These are phyloP conservation scores for Ceraclea dissimilis DNA, from an alignment of 2,888 invertebrate species.

Conservation along the genomic window DNA sequence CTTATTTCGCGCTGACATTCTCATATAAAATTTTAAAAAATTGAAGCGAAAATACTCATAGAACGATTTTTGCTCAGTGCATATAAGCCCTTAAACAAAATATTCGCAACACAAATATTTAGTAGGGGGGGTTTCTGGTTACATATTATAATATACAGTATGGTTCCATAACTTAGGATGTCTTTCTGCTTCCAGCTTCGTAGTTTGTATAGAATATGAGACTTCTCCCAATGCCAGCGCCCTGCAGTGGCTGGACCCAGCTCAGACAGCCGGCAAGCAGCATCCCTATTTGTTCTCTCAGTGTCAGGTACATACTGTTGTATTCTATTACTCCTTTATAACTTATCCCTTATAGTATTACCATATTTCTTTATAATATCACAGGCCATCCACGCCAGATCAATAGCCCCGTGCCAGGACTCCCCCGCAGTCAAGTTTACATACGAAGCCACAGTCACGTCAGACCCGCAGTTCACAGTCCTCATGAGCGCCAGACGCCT, in stretches of 20 bases:
- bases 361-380: not conserved
- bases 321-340: too few species aligned
- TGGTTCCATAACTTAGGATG: too few species aligned
- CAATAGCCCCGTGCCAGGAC: slow-evolving; percentile 88
- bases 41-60: too few species aligned
- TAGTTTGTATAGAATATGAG: slow-evolving; percentile 61
- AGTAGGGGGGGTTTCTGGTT: too few species aligned
- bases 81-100: too few species aligned
- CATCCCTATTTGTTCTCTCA: slow-evolving; percentile 83
- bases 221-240: slow-evolving; percentile 74
- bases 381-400: slow-evolving; percentile 81
- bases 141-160: too few species aligned
- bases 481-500: slow-evolving; percentile 78
- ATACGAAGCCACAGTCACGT: slow-evolving; percentile 67
- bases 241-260: slow-evolving; percentile 80
- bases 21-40: too few species aligned
- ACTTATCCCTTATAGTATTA: slow-evolving; percentile 4
- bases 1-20: too few species aligned
- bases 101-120: too few species aligned
- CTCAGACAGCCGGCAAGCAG: slow-evolving; percentile 80
- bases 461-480: slow-evolving; percentile 67
- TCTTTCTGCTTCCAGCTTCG: slow-evolving; percentile 35
- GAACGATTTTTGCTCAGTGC: too few species aligned
- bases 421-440: slow-evolving; percentile 83
- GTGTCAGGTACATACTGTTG: slow-evolving; percentile 59